phyloP scores from a whole-genome alignment of 2,888 invertebrate species.

The Tanytarsus gracilentus region DNA sequence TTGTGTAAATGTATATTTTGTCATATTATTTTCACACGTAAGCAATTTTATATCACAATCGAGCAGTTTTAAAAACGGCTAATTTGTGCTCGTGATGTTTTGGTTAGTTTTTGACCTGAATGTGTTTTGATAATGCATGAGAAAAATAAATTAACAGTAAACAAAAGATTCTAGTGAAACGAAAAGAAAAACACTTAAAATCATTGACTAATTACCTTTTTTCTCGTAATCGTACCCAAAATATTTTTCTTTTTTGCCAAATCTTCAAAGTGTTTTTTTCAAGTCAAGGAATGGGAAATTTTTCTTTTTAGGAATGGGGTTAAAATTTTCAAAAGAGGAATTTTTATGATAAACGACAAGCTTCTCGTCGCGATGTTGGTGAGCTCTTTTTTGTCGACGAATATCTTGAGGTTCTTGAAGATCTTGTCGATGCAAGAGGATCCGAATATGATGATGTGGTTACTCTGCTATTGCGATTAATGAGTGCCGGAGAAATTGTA shows the following conservation, averaged over 20 bases:
- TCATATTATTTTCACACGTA: neutral
- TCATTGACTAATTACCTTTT: slow-evolving; percentile 19
- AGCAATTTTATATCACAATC: neutral
- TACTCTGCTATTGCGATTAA: too few relatives aligned
- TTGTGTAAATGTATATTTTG: neutral
- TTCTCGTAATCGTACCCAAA: slow-evolving; percentile 28
- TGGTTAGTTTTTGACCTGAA: neutral
- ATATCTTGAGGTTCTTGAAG: neutral
- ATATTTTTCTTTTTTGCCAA: neutral
- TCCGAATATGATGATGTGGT: too few relatives aligned
- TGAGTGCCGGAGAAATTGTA: too few relatives aligned
- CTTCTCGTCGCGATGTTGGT: slow-evolving; percentile 13
- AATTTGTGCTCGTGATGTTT: neutral
- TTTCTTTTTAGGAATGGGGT: too few relatives aligned
- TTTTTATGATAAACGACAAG: slow-evolving; percentile 10
- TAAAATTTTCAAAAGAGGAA: neutral
- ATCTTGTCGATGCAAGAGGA: neutral
- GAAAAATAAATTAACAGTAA: too few relatives aligned
- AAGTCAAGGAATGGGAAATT: neutral
- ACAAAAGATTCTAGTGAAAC: neutral
- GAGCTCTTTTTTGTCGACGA: slow-evolving; percentile 9
- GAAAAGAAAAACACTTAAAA: slow-evolving; percentile 14
- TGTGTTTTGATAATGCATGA: too few relatives aligned
- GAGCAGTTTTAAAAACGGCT: neutral
- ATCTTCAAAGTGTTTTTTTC: neutral